Base-by-base conservation (phyloP, 2,888 invertebrate genomes). In the Geophilus truncorum region DNA sequence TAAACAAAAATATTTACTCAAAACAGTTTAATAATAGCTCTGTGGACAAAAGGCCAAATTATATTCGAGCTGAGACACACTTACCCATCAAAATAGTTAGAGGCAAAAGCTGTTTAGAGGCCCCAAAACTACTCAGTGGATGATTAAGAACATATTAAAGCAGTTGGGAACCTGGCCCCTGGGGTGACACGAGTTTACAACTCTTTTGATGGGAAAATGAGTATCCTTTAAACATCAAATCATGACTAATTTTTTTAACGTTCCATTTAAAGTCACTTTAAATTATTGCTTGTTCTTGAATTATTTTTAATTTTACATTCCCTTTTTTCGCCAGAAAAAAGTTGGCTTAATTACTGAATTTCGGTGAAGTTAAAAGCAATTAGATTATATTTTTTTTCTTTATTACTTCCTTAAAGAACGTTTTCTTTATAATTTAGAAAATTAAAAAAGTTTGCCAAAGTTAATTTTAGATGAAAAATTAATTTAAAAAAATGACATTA, bases 91-190 rank as follows among this genome's bases (percentile, higher is more conserved):
- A 70, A 70, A 70, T 70, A 70, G 70, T 70, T 28, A n/a, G 12
- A 70, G 70, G 25, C 70, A 70, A 70, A 18, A 70, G 70, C 70
- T 70, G 28, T 70, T 70, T 70, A 70, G 70, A 70, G 70, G n/a
- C 28, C 28, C 70, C 70, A 70, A 70, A 70, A 70, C 70, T 70
- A 28, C 28, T 70, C 70, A 70, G 28, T 70, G 70, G 70, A 28
- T 70, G 70, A 70, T 70, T 70, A 70, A 70, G 70, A 28, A 70
- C 70, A 70, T 70, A 70, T 70, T 70, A 70, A 70, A 70, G 70
- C 70, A 70, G 70, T 70, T 70, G 70, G 70, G 28, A 70, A 70
- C 70, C 28, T 25, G n/a, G 70, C 70, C 70, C 70, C 70, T 70
- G 70, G 70, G 70, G 70, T 70, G 70, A 70, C 70, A 70, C n/a